Percentiles rank a stretch among this genome's conserved stretches.
Evolutionary conservation across 2,797 vertebrate species (phyloP).

Genomic region (Onychomys torridus): DNA sequence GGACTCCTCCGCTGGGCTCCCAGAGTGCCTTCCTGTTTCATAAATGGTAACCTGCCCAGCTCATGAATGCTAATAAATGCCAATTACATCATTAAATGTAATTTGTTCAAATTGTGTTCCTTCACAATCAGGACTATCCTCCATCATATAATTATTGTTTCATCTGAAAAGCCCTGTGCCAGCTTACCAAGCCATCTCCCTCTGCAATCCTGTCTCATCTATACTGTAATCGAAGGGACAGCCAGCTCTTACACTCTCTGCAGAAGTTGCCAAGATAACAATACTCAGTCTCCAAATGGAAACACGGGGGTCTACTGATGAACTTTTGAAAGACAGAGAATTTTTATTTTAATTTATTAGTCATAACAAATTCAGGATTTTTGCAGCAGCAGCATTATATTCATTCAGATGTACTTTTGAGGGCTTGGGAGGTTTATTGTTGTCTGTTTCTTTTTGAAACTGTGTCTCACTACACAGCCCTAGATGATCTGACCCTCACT

Average conservation of each 20-base stretch:
- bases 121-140: background rate
- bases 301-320: background rate
- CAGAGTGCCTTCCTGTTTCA: background rate
- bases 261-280: background rate
- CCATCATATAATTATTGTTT: background rate
- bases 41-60: background rate
- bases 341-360: background rate
- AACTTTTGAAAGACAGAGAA: background rate
- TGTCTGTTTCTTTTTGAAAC: background rate
- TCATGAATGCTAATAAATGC: slow-evolving; percentile 43
- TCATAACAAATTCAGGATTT: background rate
- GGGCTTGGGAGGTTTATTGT: too few species aligned
- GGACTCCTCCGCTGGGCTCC: background rate
- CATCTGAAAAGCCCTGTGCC: background rate
- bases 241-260: background rate
- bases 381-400: background rate
- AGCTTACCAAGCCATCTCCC: background rate
- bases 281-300: background rate
- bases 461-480: background rate
- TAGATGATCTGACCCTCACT: background rate
- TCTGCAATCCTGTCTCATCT: background rate
- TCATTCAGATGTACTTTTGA: background rate
- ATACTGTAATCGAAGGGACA: background rate
- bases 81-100: slow-evolving; percentile 54
- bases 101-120: slow-evolving; percentile 28